A percentile compares a stretch with the other conserved stretches of the same genome.
Conservation (phyloP, 2,113 vertebrate genomes). For the Bungarus multicinctus region DNA sequence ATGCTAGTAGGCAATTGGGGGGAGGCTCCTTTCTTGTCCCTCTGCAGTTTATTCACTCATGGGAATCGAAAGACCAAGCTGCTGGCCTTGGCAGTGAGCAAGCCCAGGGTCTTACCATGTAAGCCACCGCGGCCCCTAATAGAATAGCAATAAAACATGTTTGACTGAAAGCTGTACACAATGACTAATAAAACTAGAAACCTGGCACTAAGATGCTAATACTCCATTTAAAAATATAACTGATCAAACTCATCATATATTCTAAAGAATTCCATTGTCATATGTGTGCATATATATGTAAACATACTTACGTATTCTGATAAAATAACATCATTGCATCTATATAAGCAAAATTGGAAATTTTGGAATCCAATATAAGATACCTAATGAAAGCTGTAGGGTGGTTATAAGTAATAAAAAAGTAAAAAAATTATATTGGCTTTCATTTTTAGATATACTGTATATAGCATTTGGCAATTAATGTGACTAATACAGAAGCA, state of each 20-base stretch:
- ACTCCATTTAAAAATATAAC: neutral
- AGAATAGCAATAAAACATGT: neutral
- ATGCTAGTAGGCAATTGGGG: no score
- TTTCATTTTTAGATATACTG: neutral
- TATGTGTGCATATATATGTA: neutral
- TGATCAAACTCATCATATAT: neutral
- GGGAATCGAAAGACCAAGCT: no score
- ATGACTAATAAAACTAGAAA: neutral
- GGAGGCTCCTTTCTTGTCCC: no score
- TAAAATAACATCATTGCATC: neutral
- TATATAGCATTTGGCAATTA: neutral
- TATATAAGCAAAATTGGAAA: neutral
- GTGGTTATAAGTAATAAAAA: neutral
- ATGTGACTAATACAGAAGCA: neutral
- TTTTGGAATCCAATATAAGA: neutral
- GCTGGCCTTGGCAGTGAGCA: no score
- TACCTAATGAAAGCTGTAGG: neutral
- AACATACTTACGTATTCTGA: neutral
- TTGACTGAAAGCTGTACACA: neutral
- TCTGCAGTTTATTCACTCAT: no score
- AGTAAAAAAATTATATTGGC: neutral
- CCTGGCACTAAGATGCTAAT: neutral
- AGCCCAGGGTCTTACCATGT: no score
- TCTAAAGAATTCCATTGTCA: neutral
- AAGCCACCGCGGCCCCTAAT: no score